Percentiles rank a stretch among this genome's conserved stretches.
These are phyloP conservation scores for Acrocephalus kingi DNA, from an alignment of 2,113 vertebrate genomes.

Conservation along the genomic window DNA sequence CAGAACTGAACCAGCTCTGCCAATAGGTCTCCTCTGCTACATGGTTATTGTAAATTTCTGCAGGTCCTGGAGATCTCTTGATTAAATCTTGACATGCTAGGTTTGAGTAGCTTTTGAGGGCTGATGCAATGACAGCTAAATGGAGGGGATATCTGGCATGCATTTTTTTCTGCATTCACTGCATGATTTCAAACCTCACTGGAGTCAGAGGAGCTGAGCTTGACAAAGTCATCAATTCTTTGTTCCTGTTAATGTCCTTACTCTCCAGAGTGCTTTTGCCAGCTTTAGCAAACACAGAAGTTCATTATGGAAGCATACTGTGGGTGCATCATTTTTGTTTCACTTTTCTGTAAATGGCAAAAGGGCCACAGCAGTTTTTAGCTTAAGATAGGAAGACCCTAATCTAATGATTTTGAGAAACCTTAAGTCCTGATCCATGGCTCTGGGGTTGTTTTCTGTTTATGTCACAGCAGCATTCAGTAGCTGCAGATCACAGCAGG, in stretches of 20 bases:
- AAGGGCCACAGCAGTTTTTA: not conserved
- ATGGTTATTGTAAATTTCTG: not conserved
- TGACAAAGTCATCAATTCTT: not conserved
- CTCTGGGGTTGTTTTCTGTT: not conserved
- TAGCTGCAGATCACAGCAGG: not conserved
- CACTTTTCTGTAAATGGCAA: not conserved
- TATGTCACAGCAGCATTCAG: not conserved
- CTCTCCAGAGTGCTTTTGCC: not conserved
- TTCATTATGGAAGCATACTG: not conserved
- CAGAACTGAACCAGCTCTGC: not conserved
- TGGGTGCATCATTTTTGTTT: not conserved
- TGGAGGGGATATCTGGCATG: not conserved
- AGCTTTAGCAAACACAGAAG: not conserved
- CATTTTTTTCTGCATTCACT: not conserved
- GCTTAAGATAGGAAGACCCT: not conserved
- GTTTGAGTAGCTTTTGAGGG: not conserved
- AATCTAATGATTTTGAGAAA: not conserved
- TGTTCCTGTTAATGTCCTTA: not conserved
- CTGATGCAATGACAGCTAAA: not conserved
- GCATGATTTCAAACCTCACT: not conserved
- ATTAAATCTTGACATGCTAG: not conserved
- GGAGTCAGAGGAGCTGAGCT: not conserved
- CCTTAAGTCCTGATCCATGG: fast-evolving
- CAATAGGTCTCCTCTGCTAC: not conserved
- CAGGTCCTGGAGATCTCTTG: not conserved